Base-by-base conservation (phyloP, 1,140 invertebrate species). In the Drosophila fuyamai region DNA sequence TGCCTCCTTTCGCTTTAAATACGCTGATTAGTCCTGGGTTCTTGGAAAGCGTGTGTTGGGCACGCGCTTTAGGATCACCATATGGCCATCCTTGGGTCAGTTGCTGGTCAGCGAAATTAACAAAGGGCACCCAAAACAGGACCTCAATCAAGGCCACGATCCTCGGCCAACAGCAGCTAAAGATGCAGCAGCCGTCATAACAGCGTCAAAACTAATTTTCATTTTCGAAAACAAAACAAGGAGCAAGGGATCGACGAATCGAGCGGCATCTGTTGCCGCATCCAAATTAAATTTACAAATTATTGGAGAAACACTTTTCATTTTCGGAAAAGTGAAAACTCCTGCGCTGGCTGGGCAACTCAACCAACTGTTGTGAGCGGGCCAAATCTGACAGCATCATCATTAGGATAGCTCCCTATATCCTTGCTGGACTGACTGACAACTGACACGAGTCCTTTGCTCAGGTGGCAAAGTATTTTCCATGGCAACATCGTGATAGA, bases 201-300 rank as follows among this genome's bases (percentile, higher is more conserved):
- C 67, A 89, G 83, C 84, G 80, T 86, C 83, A 86, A 89, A 86
- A 89, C 80, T 84, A 89, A 88, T 88, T 88, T 89, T 84, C 76
- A 88, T 79, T 83, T 76, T 78, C 44, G 60, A 59, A 60, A 78
- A 66, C 59, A 75, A 71, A 81, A 86, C 51, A 67, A 60, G 18
- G 18, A 54, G 18, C 51, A 65, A 38, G 36, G 14, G 23, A 50
- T 32, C 47, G 41, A 10, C 53, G 16, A 9, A 51, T 50, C 43
- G 9, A 47, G 38, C 29, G 7, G 76, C 81, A 85, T 85, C 81
- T 85, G 81, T 78, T 85, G 82, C 81, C 35, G 80, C 63, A 75
- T 55, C 65, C 79, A 82, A 86, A 86, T 86, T 75, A 83, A 83
- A 72, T 88, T 60, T 68, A 83, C 62, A 67, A 79, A 79, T 79